phyloP scores from a whole-genome alignment of 2,888 invertebrate species.

The Thymelicus acteon region DNA sequence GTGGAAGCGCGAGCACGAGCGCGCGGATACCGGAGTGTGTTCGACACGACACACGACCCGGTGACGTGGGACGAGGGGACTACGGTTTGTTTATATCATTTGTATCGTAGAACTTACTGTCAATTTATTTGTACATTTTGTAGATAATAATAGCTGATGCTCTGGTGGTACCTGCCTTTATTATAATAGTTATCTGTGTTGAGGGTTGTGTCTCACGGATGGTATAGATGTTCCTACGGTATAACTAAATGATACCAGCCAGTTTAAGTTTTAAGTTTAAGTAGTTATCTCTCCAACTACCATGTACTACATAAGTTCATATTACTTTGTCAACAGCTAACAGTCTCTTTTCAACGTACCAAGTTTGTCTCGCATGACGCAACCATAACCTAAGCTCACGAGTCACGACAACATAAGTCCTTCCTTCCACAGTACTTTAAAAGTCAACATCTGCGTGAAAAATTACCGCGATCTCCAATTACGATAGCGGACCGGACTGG shows the following conservation, averaged over 20 bases:
- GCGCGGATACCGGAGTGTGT: slow-evolving; percentile 36
- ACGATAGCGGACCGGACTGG: slow-evolving; percentile 31
- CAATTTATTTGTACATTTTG: no score
- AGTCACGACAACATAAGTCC: not conserved
- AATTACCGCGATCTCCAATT: slow-evolving; percentile 28
- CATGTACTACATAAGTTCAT: not conserved
- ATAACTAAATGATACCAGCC: no score
- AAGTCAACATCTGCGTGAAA: slow-evolving; percentile 7
- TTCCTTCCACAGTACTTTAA: slow-evolving; percentile 4
- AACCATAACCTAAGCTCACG: not conserved
- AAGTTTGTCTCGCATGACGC: not conserved
- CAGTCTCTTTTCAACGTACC: not conserved
- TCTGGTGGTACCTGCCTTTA: no score
- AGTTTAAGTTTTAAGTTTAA: no score
- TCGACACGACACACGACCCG: not conserved
- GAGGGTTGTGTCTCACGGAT: no score
- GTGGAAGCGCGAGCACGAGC: slow-evolving; percentile 68
- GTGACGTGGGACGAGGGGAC: not conserved
- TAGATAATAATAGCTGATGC: no score
- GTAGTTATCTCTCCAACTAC: no score
- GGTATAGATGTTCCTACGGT: no score
- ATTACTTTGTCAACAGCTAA: not conserved
- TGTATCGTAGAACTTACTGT: not conserved
- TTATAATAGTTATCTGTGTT: no score
- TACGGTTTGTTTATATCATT: not conserved